Percentiles rank a stretch among this genome's conserved stretches.
Evolutionary conservation across 2,113 vertebrate genomes (phyloP).

Genomic region (Myanophis thanlyinensis): DNA sequence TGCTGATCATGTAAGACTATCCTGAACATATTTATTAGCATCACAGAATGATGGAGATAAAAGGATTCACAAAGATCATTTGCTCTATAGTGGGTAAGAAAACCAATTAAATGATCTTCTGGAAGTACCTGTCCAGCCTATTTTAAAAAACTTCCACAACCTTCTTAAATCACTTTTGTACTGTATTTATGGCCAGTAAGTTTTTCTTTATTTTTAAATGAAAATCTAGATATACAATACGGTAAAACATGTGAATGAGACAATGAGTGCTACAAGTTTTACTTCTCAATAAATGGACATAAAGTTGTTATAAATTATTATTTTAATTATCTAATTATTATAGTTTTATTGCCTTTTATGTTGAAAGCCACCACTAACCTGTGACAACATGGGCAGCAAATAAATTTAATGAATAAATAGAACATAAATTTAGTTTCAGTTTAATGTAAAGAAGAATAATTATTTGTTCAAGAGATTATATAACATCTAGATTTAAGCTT

Average conservation of each 20-base stretch:
- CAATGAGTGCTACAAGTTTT: too few species aligned
- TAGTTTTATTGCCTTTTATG: background rate
- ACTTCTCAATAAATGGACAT: background rate
- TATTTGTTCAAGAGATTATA: background rate
- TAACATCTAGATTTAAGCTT: background rate
- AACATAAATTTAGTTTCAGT: background rate
- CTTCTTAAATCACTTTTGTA: background rate
- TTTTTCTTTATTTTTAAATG: background rate
- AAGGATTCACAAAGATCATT: background rate
- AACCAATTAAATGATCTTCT: background rate
- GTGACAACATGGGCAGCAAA: background rate
- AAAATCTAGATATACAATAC: background rate
- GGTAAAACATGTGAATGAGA: background rate
- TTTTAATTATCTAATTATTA: background rate
- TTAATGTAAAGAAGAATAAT: background rate
- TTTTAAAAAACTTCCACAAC: background rate
- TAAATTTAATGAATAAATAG: background rate
- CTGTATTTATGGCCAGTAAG: background rate
- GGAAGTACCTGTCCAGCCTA: background rate
- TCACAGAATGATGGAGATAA: background rate
- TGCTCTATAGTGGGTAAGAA: background rate
- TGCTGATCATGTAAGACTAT: background rate
- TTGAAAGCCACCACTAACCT: background rate
- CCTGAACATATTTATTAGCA: background rate
- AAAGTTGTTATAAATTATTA: background rate